Conservation (phyloP, 2,888 invertebrate genomes). For the Hyppa rectilinea region DNA sequence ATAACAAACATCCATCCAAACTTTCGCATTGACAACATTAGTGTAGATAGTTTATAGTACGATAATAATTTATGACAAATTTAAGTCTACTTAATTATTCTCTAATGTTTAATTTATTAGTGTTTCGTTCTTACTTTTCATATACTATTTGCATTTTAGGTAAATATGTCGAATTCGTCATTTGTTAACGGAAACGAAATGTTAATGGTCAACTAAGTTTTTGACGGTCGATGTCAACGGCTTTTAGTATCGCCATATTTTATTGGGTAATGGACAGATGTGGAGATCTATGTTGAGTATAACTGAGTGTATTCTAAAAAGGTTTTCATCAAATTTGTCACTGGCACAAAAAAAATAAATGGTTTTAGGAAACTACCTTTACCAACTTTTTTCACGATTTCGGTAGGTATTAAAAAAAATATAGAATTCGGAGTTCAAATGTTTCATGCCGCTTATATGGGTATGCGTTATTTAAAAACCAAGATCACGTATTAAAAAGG, state of each 20-base stretch:
- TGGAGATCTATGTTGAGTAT: slow-evolving; percentile 11
- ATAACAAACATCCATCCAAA: not conserved
- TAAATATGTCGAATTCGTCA: slow-evolving; percentile 66
- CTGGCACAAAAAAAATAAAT: not conserved
- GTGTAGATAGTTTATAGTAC: no score
- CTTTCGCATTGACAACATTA: not conserved
- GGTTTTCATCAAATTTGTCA: slow-evolving; percentile 8
- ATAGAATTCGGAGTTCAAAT: not conserved
- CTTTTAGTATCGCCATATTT: slow-evolving; percentile 56
- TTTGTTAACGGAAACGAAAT: slow-evolving; percentile 60
- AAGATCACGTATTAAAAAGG: no score
- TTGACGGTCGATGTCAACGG: slow-evolving; percentile 58
- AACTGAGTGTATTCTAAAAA: slow-evolving; percentile 3
- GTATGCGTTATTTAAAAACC: no score
- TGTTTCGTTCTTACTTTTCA: slow-evolving; percentile 57
- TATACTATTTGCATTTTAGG: slow-evolving; percentile 64
- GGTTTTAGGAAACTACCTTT: not conserved
- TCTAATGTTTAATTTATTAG: slow-evolving; percentile 62
- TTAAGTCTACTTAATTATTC: slow-evolving; percentile 64
- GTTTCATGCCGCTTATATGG: not conserved
- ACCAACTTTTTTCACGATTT: no score
- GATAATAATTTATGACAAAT: slow-evolving; percentile 53
- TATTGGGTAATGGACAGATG: slow-evolving; percentile 27
- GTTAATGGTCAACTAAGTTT: slow-evolving; percentile 52
- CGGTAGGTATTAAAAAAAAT: no score